Evolutionary conservation across 2,797 vertebrate species (phyloP).

Genomic region (Sebastes minor): DNA sequence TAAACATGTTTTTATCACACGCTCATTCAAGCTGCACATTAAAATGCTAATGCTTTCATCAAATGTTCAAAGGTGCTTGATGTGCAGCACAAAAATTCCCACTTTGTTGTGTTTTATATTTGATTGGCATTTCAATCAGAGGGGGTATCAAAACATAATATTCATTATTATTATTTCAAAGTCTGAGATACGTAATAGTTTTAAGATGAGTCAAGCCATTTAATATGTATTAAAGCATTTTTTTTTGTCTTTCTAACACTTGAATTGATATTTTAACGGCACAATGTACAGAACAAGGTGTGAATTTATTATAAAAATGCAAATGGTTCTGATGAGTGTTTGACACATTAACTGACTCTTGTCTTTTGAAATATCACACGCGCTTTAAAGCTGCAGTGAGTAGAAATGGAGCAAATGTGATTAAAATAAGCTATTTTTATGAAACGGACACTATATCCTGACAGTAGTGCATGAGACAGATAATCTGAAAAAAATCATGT

Average conservation of each 20-base stretch:
- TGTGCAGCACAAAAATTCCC: not conserved
- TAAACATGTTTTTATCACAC: not conserved
- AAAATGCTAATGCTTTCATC: not conserved
- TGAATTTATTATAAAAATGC: not conserved
- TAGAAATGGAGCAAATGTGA: too few relatives aligned
- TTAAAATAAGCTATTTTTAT: too few relatives aligned
- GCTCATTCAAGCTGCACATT: not conserved
- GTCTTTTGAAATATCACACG: not conserved
- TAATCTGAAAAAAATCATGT: too few relatives aligned
- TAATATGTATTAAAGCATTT: not conserved
- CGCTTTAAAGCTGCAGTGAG: not conserved
- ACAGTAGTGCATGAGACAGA: too few relatives aligned
- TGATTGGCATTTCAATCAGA: slow-evolving; percentile 26
- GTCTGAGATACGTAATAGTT: not conserved
- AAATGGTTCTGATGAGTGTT: not conserved
- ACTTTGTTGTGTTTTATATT: not conserved
- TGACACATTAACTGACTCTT: slow-evolving; percentile 8
- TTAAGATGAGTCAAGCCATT: slow-evolving; percentile 9
- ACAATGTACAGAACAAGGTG: not conserved
- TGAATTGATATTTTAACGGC: not conserved
- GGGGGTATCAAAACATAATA: not conserved
- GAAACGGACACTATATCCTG: too few relatives aligned
- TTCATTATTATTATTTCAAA: not conserved
- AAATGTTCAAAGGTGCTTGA: not conserved
- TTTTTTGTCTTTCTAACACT: not conserved